phyloP scores from a whole-genome alignment of 2,888 invertebrate genomes.

The Mesoligia furuncula region DNA sequence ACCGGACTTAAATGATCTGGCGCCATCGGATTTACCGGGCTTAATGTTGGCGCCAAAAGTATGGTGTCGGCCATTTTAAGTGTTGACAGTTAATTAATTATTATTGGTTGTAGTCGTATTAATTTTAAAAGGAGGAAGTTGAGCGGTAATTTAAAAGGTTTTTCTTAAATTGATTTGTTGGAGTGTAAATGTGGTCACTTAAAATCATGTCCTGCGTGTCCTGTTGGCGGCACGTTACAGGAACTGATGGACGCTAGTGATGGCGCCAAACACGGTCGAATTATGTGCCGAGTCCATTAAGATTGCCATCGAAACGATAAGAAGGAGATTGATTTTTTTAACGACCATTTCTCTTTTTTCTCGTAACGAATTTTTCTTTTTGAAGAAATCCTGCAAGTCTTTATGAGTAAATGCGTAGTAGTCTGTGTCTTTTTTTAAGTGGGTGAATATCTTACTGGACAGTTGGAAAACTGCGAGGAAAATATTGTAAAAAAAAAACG shows the following conservation, averaged over 20 bases:
- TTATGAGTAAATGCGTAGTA: neutral
- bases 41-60: slow-evolving; percentile 59
- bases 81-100: slow-evolving; percentile 56
- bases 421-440: neutral
- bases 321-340: neutral
- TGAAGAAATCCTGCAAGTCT: neutral
- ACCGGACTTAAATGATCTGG: slow-evolving; percentile 52
- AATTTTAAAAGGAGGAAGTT: slow-evolving; percentile 7
- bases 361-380: no score
- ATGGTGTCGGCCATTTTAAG: slow-evolving; percentile 49
- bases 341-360: neutral
- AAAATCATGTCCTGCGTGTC: neutral
- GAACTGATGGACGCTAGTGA: neutral
- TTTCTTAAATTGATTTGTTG: neutral
- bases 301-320: neutral
- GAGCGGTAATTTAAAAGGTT: neutral
- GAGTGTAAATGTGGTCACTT: neutral
- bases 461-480: neutral
- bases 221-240: neutral
- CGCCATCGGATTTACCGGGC: slow-evolving; percentile 53
- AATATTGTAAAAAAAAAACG: neutral
- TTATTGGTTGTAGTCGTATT: slow-evolving; percentile 21
- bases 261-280: neutral
- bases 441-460: neutral
- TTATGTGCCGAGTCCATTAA: neutral